These are phyloP conservation scores for Styela plicata DNA, from an alignment of 23 tunicate genomes.

Conservation along the genomic window DNA sequence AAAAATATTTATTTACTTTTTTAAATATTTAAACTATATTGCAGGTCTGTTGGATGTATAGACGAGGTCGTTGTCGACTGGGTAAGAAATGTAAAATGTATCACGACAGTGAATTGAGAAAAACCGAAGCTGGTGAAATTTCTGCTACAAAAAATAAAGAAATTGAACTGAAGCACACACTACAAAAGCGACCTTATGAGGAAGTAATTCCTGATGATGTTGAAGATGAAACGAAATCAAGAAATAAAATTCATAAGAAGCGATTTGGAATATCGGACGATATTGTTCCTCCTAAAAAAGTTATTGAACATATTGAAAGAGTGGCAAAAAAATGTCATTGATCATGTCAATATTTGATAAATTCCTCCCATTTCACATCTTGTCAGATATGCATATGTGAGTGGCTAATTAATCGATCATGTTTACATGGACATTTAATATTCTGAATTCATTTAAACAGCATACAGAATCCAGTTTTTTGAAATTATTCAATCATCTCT, in stretches of 20 bases:
- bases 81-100: conserved; percentile 65
- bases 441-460: too few relatives aligned
- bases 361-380: too few relatives aligned
- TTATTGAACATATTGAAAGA: conserved; percentile 39
- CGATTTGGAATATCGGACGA: conserved; percentile 65
- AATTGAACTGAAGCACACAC: not conserved
- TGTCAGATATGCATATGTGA: too few relatives aligned
- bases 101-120: conserved; percentile 75
- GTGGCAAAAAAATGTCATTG: conserved; percentile 16
- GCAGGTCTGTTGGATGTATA: conserved; percentile 90
- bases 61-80: conserved; percentile 62
- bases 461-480: too few relatives aligned
- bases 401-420: too few relatives aligned
- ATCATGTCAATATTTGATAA: too few relatives aligned
- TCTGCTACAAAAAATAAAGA: not conserved
- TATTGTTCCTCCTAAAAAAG: conserved; percentile 68
- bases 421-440: too few relatives aligned
- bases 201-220: not conserved
- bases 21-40: not conserved
- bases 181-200: conserved; percentile 4
- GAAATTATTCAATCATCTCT: too few relatives aligned
- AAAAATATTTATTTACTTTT: too few relatives aligned
- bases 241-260: conserved; percentile 28
- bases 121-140: conserved; percentile 7
- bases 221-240: conserved; percentile 20